A percentile compares a stretch with the other conserved stretches of the same genome.
phyloP scores from a whole-genome alignment of 2,888 invertebrate genomes.

The Eretmocerus hayati region DNA sequence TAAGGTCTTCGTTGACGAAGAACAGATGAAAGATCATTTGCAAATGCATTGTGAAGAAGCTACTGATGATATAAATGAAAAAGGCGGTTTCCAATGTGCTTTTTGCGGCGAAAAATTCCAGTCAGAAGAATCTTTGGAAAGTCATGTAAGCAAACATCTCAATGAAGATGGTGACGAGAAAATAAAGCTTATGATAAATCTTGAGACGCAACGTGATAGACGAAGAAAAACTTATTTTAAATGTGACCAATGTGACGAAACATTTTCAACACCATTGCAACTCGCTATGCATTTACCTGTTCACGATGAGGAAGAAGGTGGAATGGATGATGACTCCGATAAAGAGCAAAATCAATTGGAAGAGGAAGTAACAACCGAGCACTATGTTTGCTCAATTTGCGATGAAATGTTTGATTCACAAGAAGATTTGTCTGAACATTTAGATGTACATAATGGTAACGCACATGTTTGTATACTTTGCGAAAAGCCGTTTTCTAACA shows the following conservation, averaged over 20 bases:
- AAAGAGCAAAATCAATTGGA: background rate
- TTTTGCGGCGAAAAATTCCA: conserved; percentile 39
- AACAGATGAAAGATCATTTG: conserved; percentile 40
- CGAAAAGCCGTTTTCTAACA: conserved; percentile 36
- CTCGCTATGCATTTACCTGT: conserved; percentile 39
- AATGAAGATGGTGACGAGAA: conserved; percentile 41
- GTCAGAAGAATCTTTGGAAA: conserved; percentile 36
- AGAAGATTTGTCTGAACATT: conserved; percentile 34
- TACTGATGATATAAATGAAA: conserved; percentile 30
- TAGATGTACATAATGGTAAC: conserved; percentile 37
- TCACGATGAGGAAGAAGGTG: conserved; percentile 41
- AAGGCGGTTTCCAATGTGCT: conserved; percentile 36
- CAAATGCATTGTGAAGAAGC: conserved; percentile 42
- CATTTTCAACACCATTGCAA: conserved; percentile 34
- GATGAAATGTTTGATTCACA: conserved; percentile 35
- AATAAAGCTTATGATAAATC: conserved; percentile 37
- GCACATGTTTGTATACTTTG: conserved; percentile 39
- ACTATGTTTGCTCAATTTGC: conserved; percentile 37
- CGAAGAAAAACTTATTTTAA: conserved; percentile 22
- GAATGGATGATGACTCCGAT: conserved; percentile 39
- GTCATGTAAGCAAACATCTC: conserved; percentile 39
- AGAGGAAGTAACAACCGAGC: conserved; percentile 14
- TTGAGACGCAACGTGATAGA: conserved; percentile 20
- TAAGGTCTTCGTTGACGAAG: conserved; percentile 39
- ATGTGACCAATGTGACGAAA: conserved; percentile 35